A percentile compares a stretch with the other conserved stretches of the same genome.
phyloP scores from a whole-genome alignment of 2,797 vertebrate species.

The Diplodus puntazzo region DNA sequence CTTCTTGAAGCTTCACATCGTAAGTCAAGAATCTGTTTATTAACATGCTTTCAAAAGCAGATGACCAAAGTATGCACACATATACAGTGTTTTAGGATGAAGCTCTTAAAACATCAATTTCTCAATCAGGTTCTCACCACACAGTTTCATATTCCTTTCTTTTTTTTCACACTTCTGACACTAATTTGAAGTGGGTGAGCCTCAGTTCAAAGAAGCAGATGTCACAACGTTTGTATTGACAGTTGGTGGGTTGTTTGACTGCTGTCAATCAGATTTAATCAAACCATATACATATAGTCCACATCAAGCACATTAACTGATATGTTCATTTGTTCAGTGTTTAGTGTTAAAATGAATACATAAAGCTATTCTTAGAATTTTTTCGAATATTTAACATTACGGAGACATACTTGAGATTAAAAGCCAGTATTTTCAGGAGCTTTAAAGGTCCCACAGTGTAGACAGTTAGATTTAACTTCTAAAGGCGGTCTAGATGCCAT shows the following conservation, averaged over 20 bases:
- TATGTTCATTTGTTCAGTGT: neutral
- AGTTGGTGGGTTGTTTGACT: slow-evolving; percentile 2
- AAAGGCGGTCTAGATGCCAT: no score
- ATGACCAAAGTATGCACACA: neutral
- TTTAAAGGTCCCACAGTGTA: neutral
- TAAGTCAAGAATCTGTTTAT: slow-evolving; percentile 85
- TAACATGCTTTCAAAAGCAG: neutral
- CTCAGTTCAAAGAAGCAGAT: neutral
- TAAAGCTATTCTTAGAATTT: neutral
- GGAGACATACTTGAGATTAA: neutral
- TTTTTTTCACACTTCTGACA: neutral
- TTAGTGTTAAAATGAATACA: neutral
- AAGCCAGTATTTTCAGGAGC: neutral
- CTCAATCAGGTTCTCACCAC: neutral
- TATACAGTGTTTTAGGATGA: neutral
- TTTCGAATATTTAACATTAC: neutral
- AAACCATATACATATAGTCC: neutral
- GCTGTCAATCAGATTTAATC: neutral
- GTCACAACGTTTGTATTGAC: neutral
- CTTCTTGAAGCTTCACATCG: slow-evolving; percentile 98
- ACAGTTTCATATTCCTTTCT: neutral
- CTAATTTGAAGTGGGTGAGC: neutral
- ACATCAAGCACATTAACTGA: neutral
- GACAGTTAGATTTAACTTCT: no score
- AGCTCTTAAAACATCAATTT: neutral